Evolutionary conservation across 2,797 vertebrate genomes (phyloP).

Genomic region (Acipenser transmontanus): DNA sequence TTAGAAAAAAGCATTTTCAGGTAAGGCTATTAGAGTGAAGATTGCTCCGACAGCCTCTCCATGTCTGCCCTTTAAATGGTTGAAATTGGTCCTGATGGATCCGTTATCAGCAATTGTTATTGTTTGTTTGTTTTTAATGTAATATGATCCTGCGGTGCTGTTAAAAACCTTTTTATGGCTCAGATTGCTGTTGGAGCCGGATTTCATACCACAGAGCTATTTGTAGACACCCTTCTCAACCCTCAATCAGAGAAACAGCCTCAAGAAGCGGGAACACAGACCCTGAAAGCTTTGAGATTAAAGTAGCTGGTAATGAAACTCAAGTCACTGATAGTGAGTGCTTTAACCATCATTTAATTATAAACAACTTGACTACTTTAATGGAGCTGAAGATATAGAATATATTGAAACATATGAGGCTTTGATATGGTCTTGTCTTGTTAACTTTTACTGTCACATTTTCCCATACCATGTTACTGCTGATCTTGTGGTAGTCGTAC

Average conservation of each 20-base stretch:
- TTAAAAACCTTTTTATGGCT: conserved; percentile 20
- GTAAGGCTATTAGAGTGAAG: conserved; percentile 25
- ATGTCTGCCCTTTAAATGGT: conserved; percentile 32
- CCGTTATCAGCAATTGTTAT: conserved; percentile 26
- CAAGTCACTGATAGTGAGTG: not conserved
- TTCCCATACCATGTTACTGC: no score
- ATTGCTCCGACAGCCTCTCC: conserved; percentile 20
- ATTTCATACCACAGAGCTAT: conserved; percentile 12
- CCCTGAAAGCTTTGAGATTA: conserved; percentile 23
- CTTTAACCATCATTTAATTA: no score
- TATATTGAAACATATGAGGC: no score
- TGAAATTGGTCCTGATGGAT: conserved; percentile 28
- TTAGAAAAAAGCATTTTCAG: conserved; percentile 13
- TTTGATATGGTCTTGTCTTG: no score
- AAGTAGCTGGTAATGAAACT: conserved; percentile 24
- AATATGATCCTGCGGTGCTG: conserved; percentile 17
- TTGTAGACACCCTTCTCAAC: conserved; percentile 18
- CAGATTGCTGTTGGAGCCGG: conserved; percentile 21
- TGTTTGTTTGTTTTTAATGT: conserved; percentile 31
- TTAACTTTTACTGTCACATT: no score
- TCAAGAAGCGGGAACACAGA: conserved; percentile 7
- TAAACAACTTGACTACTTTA: no score
- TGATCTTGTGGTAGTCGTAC: no score
- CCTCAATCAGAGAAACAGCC: conserved; percentile 7
- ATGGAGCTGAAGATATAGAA: no score